phyloP scores from a whole-genome alignment of 1,140 invertebrate genomes.

The Hypsibius dujardini region DNA sequence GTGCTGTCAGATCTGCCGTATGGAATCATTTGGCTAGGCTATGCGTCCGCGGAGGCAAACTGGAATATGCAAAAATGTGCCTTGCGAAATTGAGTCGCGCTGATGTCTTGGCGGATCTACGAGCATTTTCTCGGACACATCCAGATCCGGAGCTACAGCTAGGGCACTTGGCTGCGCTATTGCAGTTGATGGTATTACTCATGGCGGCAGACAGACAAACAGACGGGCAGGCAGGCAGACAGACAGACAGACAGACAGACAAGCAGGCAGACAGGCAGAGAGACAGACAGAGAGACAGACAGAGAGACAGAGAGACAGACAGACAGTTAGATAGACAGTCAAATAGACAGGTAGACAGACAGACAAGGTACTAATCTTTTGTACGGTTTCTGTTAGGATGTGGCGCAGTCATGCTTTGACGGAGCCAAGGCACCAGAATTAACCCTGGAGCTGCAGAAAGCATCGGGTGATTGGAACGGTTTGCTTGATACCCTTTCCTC shows the following conservation, averaged over 20 bases:
- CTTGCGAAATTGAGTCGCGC: neutral
- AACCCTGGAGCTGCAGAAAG: neutral
- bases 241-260: too few species aligned
- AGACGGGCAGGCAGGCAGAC: neutral
- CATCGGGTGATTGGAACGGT: neutral
- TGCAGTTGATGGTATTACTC: neutral
- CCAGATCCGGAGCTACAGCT: neutral
- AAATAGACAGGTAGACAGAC: too few species aligned
- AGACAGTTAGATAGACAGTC: too few species aligned
- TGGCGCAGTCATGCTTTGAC: neutral
- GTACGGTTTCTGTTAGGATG: neutral
- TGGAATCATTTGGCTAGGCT: neutral
- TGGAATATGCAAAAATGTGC: conserved; percentile 13
- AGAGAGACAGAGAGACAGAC: too few species aligned
- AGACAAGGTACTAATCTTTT: neutral
- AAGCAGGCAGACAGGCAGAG: too few species aligned
- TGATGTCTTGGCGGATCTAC: neutral
- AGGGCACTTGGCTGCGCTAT: neutral
- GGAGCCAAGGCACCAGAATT: neutral
- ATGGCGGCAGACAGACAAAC: neutral
- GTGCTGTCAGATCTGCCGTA: too few species aligned
- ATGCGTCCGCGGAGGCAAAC: neutral
- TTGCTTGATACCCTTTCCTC: neutral
- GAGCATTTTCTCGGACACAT: neutral
- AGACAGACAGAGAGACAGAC: too few species aligned